Conservation (phyloP, 1,140 invertebrate species). For the Euura saliciscinereae region DNA sequence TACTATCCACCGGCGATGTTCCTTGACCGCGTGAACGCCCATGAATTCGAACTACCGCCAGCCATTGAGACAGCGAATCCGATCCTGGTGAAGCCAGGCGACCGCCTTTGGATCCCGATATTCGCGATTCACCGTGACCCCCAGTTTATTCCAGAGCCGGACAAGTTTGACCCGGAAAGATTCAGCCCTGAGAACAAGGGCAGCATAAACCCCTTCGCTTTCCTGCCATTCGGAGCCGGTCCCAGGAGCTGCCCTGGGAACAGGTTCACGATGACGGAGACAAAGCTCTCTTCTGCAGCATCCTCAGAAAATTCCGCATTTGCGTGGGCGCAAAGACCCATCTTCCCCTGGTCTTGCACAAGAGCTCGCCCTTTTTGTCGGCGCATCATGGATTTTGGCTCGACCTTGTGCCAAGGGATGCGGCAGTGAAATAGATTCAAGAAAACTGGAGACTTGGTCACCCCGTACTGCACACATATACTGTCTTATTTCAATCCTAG, state of each 20-base stretch:
- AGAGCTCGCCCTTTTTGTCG: slow-evolving; percentile 23
- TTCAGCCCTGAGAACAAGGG: slow-evolving; percentile 55
- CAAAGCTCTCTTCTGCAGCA: slow-evolving; percentile 31
- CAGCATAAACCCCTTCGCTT: slow-evolving; percentile 53
- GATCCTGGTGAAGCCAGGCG: slow-evolving; percentile 41
- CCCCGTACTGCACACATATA: too few species aligned
- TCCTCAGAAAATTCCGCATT: slow-evolving; percentile 31
- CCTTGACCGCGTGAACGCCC: slow-evolving; percentile 51
- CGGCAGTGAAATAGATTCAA: too few species aligned
- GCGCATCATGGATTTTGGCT: slow-evolving; percentile 45
- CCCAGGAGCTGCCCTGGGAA: slow-evolving; percentile 67
- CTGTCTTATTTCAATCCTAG: too few species aligned
- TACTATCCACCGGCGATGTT: slow-evolving; percentile 64
- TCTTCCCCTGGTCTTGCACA: slow-evolving; percentile 16
- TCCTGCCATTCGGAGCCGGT: slow-evolving; percentile 65
- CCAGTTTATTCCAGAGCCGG: slow-evolving; percentile 52
- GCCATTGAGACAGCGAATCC: neutral
- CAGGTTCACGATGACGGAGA: slow-evolving; percentile 52
- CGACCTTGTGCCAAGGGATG: slow-evolving; percentile 23
- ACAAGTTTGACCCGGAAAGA: slow-evolving; percentile 61
- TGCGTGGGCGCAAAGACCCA: slow-evolving; percentile 26
- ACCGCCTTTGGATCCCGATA: too few species aligned
- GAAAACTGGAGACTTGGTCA: too few species aligned
- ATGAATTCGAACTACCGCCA: slow-evolving; percentile 39
- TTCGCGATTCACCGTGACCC: slow-evolving; percentile 60